Base-by-base conservation (phyloP, 2,113 vertebrate species). In the Theristicus caerulescens region DNA sequence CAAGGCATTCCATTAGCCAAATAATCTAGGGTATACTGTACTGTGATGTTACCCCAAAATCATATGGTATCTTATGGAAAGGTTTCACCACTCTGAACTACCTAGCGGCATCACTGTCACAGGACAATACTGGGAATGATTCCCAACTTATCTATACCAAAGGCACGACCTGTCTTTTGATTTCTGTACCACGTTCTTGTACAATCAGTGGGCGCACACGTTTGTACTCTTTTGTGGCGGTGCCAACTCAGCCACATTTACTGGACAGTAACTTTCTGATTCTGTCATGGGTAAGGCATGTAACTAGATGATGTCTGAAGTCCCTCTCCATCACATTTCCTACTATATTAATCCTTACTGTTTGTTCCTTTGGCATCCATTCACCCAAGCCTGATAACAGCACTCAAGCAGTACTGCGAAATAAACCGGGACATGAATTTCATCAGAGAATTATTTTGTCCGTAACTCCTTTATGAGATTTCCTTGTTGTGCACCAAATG, bases 361-460 rank as follows among this genome's bases (percentile, higher is more conserved):
- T n/a, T 16, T 64, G 24, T 34, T 58, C 32, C 49, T 65, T 17
- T 8, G 24, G 24, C 55, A 22, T 13, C 11, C 69, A 2, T 5
- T 51, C 54, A 44, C 27, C 16, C 26, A 13, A 15, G 7, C 31
- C 52, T 0, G 3, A 7, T 0, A 18, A 3, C 16, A 1, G 22
- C 47, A 17, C n/a, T 27, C 18, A 17, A 8, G 5, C 32, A 40
- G 14, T 26, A 2, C 7, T 20, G 42, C n/a, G 7, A 6, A 31
- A 4, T 0, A 10, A 40, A 17, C 11, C 0, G 3, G 16, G 3
- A 16, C 38, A 8, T 0, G 2, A 54, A 40, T 20, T 62, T 13
- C n/a, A 6, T 0, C 5, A 2, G 0, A 16, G 4, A 8, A 8
- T 31, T 1, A 2, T 2, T n/a, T 26, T 9, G 6, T 2, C 55